Percentiles rank a stretch among this genome's conserved stretches.
Evolutionary conservation across 2,113 vertebrate genomes (phyloP).

Genomic region (Dendrocopos noguchii): DNA sequence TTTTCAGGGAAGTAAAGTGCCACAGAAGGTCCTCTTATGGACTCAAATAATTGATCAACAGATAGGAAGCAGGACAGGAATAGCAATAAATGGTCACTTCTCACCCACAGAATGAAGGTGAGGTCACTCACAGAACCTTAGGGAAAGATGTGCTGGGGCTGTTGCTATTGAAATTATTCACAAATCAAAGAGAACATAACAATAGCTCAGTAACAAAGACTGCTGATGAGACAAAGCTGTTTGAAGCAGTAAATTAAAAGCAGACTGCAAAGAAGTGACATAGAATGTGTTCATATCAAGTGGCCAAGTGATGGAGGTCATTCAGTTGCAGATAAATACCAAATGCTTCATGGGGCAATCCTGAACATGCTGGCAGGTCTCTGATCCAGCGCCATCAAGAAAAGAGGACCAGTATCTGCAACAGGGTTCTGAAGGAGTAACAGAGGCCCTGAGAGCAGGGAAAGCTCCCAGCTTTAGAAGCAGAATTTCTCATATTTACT

Average conservation of each 20-base stretch:
- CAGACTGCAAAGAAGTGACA: background rate
- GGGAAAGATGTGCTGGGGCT: background rate
- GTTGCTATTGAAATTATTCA: background rate
- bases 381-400: background rate
- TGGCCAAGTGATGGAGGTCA: background rate
- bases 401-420: background rate
- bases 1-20: background rate
- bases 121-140: background rate
- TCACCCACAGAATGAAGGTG: background rate
- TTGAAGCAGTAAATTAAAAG: background rate
- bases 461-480: background rate
- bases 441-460: background rate
- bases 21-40: background rate
- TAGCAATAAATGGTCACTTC: background rate
- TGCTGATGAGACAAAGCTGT: background rate
- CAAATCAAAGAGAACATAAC: background rate
- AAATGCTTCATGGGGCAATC: background rate
- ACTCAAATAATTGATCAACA: background rate
- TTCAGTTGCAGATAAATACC: background rate
- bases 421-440: background rate
- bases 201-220: background rate
- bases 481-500: background rate
- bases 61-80: background rate
- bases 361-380: background rate
- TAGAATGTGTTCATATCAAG: background rate